Evolutionary conservation across 2,113 vertebrate genomes (phyloP).

Genomic region (Entelurus aequoreus): DNA sequence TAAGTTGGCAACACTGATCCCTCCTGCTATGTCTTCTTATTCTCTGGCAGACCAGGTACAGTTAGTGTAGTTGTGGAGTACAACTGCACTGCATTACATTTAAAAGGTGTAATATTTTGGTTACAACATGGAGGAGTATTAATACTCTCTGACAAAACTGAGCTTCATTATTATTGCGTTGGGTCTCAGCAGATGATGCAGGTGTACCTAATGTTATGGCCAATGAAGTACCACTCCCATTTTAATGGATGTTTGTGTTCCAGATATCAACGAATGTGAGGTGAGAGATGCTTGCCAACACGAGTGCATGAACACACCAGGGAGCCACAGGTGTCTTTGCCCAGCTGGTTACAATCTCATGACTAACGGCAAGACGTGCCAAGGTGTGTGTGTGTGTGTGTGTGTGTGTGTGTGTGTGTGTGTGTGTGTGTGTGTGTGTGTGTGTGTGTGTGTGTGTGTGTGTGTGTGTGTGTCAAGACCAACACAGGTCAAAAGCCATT

Average conservation of each 20-base stretch:
- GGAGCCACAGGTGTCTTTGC: constrained; percentile 88
- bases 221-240: neutral
- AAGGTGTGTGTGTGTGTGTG: constrained; percentile 71
- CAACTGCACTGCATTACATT: no score
- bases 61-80: no score
- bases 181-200: no score
- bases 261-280: constrained; percentile 96
- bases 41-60: no score
- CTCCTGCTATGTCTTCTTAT: no score
- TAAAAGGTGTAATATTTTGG: no score
- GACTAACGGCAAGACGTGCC: constrained; percentile 89
- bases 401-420: no score
- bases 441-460: constrained; percentile 71
- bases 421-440: constrained; percentile 53
- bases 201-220: no score
- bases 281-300: constrained; percentile 86
- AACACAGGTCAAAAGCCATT: neutral
- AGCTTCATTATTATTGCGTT: no score
- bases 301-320: constrained; percentile 87
- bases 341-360: constrained; percentile 85
- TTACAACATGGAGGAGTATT: no score
- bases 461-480: neutral
- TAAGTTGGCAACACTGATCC: no score
- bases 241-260: neutral
- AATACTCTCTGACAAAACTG: no score